Percentiles rank a stretch among this genome's conserved stretches.
Conservation (phyloP, 2,888 invertebrate genomes). For the Frankliniella fusca region DNA sequence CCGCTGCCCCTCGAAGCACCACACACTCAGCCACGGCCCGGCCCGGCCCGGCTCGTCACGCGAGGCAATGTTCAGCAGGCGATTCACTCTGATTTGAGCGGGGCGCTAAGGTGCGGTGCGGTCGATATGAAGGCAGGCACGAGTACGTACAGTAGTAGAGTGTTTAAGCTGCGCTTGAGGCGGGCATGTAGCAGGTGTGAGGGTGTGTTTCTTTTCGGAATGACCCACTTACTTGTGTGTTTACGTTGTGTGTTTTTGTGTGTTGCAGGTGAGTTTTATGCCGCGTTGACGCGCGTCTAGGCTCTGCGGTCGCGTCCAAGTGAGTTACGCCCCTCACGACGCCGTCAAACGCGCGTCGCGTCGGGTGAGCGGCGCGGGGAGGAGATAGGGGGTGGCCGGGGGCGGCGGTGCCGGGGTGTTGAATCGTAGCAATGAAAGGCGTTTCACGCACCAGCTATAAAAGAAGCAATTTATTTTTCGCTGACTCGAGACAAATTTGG, state of each 20-base stretch:
- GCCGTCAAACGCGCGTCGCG: no score
- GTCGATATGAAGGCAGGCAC: not conserved
- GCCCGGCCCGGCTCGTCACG: not conserved
- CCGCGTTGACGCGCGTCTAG: not conserved
- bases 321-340: not conserved
- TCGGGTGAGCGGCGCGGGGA: no score
- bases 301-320: not conserved
- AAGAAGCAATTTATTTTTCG: not conserved
- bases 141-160: not conserved
- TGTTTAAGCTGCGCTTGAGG: not conserved
- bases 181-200: no score
- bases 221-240: not conserved
- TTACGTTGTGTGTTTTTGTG: not conserved
- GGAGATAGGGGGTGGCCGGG: no score
- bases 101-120: not conserved
- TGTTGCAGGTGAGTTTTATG: not conserved
- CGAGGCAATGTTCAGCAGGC: not conserved
- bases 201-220: not conserved
- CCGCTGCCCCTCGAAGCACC: not conserved
- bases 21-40: not conserved
- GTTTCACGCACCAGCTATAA: not conserved
- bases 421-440: not conserved
- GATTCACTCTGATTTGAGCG: not conserved
- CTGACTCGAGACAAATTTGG: not conserved
- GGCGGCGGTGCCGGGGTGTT: no score